Percentiles rank a stretch among this genome's conserved stretches.
Conservation (phyloP, 1,140 invertebrate species). For the Zaprionus camerounensis region DNA sequence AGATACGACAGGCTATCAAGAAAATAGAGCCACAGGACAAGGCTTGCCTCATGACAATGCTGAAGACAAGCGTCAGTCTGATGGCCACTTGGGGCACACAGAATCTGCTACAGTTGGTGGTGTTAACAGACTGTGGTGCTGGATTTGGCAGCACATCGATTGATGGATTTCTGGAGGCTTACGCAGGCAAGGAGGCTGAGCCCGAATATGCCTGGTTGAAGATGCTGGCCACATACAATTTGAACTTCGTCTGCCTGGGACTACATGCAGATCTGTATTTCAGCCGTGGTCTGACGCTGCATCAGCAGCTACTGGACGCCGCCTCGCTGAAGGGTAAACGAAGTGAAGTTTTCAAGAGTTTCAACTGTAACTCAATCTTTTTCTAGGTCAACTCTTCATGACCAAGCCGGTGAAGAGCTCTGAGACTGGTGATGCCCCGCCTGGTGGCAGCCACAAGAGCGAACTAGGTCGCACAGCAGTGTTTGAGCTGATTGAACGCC, state of each 20-base stretch:
- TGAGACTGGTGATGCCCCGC: conserved; percentile 31
- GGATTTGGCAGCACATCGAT: conserved; percentile 79
- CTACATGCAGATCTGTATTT: conserved; percentile 85
- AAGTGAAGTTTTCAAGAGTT: not conserved
- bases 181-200: conserved; percentile 56
- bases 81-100: conserved; percentile 79
- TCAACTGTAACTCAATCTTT: not conserved
- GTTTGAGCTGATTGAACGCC: conserved; percentile 88
- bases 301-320: conserved; percentile 74
- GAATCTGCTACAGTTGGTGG: conserved; percentile 70
- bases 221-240: conserved; percentile 91
- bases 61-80: conserved; percentile 65
- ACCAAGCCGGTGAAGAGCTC: conserved; percentile 60
- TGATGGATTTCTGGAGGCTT: conserved; percentile 53
- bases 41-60: conserved; percentile 64
- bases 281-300: conserved; percentile 70
- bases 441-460: conserved; percentile 83
- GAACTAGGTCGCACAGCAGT: conserved; percentile 84
- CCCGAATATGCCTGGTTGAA: conserved; percentile 87
- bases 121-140: conserved; percentile 79
- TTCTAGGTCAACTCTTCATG: conserved; percentile 72
- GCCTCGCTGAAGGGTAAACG: conserved; percentile 61
- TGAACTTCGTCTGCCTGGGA: conserved; percentile 90
- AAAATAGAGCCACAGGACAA: conserved; percentile 79
- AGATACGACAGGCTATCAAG: conserved; percentile 76